Base-by-base conservation (phyloP, 2,888 invertebrate genomes). In the Blera fallax region DNA sequence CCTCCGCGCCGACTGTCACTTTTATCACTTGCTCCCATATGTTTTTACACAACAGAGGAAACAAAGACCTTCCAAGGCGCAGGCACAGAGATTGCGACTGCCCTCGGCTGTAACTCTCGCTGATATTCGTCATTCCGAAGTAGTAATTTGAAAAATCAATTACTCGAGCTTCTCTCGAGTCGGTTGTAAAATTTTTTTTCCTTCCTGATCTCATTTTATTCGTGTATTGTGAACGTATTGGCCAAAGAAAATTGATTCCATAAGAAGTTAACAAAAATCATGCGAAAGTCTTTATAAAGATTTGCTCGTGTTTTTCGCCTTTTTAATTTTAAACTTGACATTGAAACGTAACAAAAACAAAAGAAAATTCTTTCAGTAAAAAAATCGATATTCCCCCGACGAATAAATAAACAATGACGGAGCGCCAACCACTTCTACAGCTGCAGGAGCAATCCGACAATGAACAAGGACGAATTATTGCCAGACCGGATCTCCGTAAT, bases 381-480 rank as follows among this genome's bases (percentile, higher is more conserved):
- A 58, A 74, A 81, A 48, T 21, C 18, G 69, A 76, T 76, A 76
- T 80, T 76, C 18, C 29, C 27, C 34, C 16, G n/a, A 29, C n/a
- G 27, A 50, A n/a, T n/a, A n/a, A n/a, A n/a, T n/a, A n/a, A 69
- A 91, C 90, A 90, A 95, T 95, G 94, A 94, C 95, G 89, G 96
- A 96, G 92, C 95, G 95, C 89, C 95, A 95, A 89, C 95, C 95
- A 48, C 93, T 95, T 72, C 81, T 90, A 27, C 90, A 89, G 73
- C 73, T 79, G 29, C 89, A 90, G 37, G 91, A 91, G 52, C 88
- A 88, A 43, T 88, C 89, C 8, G 90, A 90, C 69, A 88, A 89
- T 50, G 90, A 91, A 67, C 89, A 89, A 5, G 88, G 87, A 40
- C 88, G 89, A 8, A 81, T 87, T 10, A 83, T 89, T 50, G 88